Percentiles rank a stretch among this genome's conserved stretches.
Evolutionary conservation across 2,888 invertebrate genomes (phyloP).

Genomic region (Onthophagus sagittarius): DNA sequence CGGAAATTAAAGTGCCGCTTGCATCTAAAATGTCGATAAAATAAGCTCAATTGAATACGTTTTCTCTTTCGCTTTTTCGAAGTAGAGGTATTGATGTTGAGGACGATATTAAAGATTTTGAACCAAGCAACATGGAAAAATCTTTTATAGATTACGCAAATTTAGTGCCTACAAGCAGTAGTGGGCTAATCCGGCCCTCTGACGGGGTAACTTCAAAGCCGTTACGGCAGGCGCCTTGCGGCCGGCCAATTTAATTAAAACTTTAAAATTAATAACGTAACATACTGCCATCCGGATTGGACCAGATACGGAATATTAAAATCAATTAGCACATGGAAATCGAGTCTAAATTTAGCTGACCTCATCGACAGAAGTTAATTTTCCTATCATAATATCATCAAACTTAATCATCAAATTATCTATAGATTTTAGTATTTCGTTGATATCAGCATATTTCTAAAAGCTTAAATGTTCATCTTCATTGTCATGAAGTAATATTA

Average conservation of each 20-base stretch:
- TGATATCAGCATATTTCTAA: too few relatives aligned
- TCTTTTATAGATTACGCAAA: neutral
- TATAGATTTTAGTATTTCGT: too few relatives aligned
- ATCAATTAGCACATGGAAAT: neutral
- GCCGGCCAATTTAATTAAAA: constrained; percentile 4
- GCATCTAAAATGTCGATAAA: neutral
- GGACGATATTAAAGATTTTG: neutral
- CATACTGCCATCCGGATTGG: neutral
- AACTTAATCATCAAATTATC: too few relatives aligned
- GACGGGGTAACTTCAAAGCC: neutral
- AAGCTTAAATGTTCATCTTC: too few relatives aligned
- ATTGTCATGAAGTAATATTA: too few relatives aligned
- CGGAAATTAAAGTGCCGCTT: constrained; percentile 7
- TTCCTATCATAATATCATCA: too few relatives aligned
- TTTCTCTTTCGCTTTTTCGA: neutral
- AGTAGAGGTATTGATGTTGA: too few relatives aligned
- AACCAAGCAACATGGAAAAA: neutral
- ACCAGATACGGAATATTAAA: neutral
- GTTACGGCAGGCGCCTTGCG: neutral
- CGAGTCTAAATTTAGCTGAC: neutral
- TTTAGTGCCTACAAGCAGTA: neutral
- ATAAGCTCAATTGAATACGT: neutral
- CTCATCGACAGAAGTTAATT: neutral
- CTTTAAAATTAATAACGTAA: constrained; percentile 9
- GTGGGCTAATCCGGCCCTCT: neutral